These are phyloP conservation scores for Arrhamphus sclerolepis DNA, from an alignment of 2,797 vertebrate species.

Conservation along the genomic window DNA sequence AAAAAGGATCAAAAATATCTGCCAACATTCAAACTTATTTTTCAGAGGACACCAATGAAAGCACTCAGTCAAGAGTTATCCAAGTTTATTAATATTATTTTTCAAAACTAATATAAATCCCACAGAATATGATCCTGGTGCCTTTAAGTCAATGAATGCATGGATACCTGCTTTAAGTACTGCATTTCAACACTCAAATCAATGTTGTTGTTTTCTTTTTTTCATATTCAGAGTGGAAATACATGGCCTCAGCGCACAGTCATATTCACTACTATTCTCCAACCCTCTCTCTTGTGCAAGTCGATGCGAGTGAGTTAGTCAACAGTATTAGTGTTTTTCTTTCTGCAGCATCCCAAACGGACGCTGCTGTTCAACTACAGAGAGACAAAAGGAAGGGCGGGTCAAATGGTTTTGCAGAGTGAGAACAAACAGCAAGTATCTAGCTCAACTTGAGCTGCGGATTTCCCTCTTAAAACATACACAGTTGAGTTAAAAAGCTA, in stretches of 20 bases:
- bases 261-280: constrained; percentile 81
- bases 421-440: constrained; percentile 63
- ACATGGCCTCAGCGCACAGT: constrained; percentile 86
- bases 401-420: constrained; percentile 78
- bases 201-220: constrained; percentile 75
- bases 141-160: constrained; percentile 89
- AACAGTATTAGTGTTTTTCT: constrained; percentile 93
- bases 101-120: constrained; percentile 96
- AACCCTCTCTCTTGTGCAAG: constrained; percentile 91
- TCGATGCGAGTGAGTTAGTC: constrained; percentile 94
- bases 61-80: constrained; percentile 90
- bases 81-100: constrained; percentile 97
- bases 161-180: constrained; percentile 91
- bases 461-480: constrained; percentile 62
- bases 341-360: constrained; percentile 86
- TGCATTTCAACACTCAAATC: constrained; percentile 90
- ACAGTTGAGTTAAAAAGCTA: constrained; percentile 46
- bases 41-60: constrained; percentile 61
- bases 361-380: constrained; percentile 69
- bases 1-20: not conserved
- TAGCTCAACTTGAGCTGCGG: constrained; percentile 60
- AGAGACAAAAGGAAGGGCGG: constrained; percentile 70
- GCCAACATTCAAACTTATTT: not conserved
- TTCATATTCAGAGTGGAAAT: constrained; percentile 86
- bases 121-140: constrained; percentile 88